Evolutionary conservation across 2,797 vertebrate genomes (phyloP), one percentile per base, ranked within the genome.

Genomic region (Fistularia tabacaria): DNA sequence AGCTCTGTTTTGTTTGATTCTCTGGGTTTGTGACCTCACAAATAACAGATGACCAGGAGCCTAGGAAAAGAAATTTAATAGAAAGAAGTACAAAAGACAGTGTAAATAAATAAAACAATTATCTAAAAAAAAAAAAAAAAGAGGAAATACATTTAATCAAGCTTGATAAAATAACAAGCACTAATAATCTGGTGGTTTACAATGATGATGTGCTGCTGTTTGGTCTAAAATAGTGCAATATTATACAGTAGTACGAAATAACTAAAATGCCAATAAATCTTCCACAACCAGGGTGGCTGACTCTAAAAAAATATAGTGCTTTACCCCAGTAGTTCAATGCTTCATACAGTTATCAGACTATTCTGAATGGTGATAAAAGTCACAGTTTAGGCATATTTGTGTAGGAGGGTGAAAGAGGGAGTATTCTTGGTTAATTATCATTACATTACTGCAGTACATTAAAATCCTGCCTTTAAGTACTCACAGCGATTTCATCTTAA

Each of bases 201-300:
- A 87, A 69, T 82, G 70, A 80, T 73, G 79, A 76, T 74, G 80
- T 75, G 77, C 80, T 59, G 78, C 62, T 69, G n/a, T 54, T 77
- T 72, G 67, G 64, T 83, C 77, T 81, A 80, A 70, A 88, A 78
- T 84, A 90, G 90, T 91, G 89, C 89, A 91, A 87, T 84, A 81
- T 58, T 62, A 76, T 71, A 87, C 85, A 91, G 86, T 83, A 85
- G 85, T 77, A 51, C 59, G 61, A 77, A 79, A 25, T 47, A 14
- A 51, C 62, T 72, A 79, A 66, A 73, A 9, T 51, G 51, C 64
- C 64, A 63, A 75, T 48, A 79, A 62, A 62, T 53, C 36, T 62
- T 59, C 51, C 51, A 62, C 49, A 66, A 55, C 49, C 64, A 56
- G 14, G 54, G 38, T 15, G 49, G 15, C 46, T 37, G 64, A 73